Base-by-base conservation (phyloP, 2,888 invertebrate species). In the Campoplex capitator region DNA sequence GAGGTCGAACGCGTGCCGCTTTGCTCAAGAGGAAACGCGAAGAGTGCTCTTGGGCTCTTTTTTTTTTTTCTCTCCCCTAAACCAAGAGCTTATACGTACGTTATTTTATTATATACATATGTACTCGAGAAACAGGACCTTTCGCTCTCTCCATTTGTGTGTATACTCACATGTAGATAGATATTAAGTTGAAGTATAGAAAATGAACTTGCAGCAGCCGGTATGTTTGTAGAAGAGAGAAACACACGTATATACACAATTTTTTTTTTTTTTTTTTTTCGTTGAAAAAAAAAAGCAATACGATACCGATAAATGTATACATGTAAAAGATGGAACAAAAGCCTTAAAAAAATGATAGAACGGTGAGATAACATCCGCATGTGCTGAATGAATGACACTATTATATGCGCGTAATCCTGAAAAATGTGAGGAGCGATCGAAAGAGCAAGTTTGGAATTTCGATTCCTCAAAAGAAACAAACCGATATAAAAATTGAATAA, bases 361-460 rank as follows among this genome's bases (percentile, higher is more conserved):
- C 58, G 51, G 58, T 67, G 62, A 77, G 85, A 85, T 83, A 85
- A 85, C 82, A 85, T 85, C 82, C 85, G 85, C 78, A 83, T 83
- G 85, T 82, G 32, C 85, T 32, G 62, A 42, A 82, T 74, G 83
- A 79, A 62, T 51, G 82, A 11, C n/a, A 11, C 11, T 38, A n/a
- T n/a, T 18, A n/a, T 9, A 62, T 8, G 51, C 56, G 18, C 35
- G 58, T 38, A 11, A 0, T n/a, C 62, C 42, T n/a, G 56, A 65
- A 58, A 23, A 56, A 75, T 51, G 51, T n/a, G 35, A 23, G 23
- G 23, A 23, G 23, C 0, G 23, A 23, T 23, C 23, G 23, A 23
- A 23, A 23, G 23, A 23, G 23, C 7, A 42, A 6, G 9, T 42
- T 42, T 42, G 4, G 13, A 62, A 8, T 28, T 32, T 32, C 16